These are phyloP conservation scores for Danionella cerebrum DNA, from an alignment of 2,113 vertebrate species.

Conservation along the genomic window DNA sequence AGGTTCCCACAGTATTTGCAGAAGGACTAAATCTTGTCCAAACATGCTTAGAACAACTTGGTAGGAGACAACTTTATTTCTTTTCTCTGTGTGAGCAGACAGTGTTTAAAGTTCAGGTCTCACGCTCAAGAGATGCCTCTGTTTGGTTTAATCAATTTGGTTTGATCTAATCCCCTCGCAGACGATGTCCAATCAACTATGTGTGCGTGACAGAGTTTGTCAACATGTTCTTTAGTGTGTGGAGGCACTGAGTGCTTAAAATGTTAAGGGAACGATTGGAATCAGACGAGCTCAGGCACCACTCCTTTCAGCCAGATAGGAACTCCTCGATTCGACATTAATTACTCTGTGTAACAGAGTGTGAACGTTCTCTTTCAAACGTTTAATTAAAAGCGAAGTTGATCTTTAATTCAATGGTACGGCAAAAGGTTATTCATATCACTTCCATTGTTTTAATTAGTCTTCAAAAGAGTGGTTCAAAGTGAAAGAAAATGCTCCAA, in stretches of 20 bases:
- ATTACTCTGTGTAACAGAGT: slow-evolving; percentile 52
- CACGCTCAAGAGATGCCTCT: slow-evolving; percentile 1
- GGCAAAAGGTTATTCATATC: slow-evolving; percentile 41
- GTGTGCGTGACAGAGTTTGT: neutral
- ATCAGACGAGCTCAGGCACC: slow-evolving; percentile 9
- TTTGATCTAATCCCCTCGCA: neutral
- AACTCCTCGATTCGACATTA: slow-evolving; percentile 47
- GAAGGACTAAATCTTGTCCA: neutral
- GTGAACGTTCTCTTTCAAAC: slow-evolving; percentile 42
- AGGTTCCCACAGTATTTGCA: neutral
- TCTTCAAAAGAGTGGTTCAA: too few species aligned
- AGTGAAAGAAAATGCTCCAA: neutral
- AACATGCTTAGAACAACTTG: too few species aligned
- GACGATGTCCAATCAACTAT: neutral
- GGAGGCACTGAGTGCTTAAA: neutral
- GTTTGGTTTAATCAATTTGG: neutral
- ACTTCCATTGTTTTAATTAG: slow-evolving; percentile 49
- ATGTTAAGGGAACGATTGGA: slow-evolving; percentile 25
- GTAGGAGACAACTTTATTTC: too few species aligned
- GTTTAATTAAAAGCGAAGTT: slow-evolving; percentile 52
- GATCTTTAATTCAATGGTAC: slow-evolving; percentile 50
- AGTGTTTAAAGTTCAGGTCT: neutral
- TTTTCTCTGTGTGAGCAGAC: neutral
- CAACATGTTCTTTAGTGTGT: neutral
- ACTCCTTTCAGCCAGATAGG: slow-evolving; percentile 30